Evolutionary conservation across 2,888 invertebrate species (phyloP).

Genomic region (Kuschelorhynchus macadamiae): DNA sequence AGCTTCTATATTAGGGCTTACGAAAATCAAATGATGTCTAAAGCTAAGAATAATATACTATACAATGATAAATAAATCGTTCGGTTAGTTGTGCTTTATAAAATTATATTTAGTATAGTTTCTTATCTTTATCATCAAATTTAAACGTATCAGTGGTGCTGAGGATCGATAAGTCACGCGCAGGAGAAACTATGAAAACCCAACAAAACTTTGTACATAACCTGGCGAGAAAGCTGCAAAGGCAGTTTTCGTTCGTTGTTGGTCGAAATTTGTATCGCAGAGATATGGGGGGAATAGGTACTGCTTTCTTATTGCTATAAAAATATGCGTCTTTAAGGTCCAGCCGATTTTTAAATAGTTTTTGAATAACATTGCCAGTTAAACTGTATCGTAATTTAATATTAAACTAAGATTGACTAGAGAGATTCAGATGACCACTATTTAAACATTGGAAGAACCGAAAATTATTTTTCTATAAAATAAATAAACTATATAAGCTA

Average conservation of each 20-base stretch:
- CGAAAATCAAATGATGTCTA: conserved; percentile 15
- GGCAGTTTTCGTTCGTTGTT: conserved; percentile 60
- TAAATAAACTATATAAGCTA: background rate
- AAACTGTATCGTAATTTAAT: no score
- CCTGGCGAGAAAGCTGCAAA: conserved; percentile 67
- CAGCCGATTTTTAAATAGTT: background rate
- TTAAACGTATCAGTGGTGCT: conserved; percentile 8
- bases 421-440: no score
- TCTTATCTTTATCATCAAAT: conserved; percentile 9
- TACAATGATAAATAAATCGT: conserved; percentile 6
- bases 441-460: no score
- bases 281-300: conserved; percentile 17
- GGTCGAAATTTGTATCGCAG: conserved; percentile 23
- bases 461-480: no score
- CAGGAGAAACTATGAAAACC: conserved; percentile 63
- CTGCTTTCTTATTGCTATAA: background rate
- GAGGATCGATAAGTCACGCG: conserved; percentile 13
- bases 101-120: background rate
- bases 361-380: background rate
- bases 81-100: background rate
- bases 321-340: background rate
- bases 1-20: conserved; percentile 61
- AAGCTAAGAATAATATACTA: conserved; percentile 12
- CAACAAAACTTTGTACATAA: conserved; percentile 67
- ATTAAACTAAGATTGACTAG: background rate